Percentiles rank a stretch among this genome's conserved stretches.
Conservation (phyloP, 1,140 invertebrate species). For the Aphaenogaster rudis region DNA sequence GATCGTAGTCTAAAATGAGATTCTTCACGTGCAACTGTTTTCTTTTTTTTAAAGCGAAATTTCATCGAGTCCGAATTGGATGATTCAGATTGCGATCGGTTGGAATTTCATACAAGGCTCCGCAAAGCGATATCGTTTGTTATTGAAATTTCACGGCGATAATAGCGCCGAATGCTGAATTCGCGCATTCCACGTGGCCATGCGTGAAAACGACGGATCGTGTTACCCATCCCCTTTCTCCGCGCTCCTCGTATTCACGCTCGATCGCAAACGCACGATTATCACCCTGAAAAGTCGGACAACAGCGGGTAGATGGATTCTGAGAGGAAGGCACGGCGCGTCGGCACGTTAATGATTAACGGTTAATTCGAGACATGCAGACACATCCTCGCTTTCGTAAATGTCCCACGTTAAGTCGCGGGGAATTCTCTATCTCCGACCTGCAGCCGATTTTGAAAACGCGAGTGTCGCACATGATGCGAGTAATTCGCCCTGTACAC, state of each 20-base stretch:
- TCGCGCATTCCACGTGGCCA: conserved; percentile 21
- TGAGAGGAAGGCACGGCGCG: neutral
- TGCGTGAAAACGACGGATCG: conserved; percentile 13
- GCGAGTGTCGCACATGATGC: neutral
- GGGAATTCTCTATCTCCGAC: neutral
- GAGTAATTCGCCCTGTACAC: neutral
- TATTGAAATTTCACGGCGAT: conserved; percentile 20
- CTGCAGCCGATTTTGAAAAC: neutral
- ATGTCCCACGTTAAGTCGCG: neutral
- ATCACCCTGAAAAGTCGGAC: conserved; percentile 8
- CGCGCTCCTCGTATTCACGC: neutral
- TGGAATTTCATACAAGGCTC: neutral
- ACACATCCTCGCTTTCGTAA: conserved; percentile 1
- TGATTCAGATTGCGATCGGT: neutral
- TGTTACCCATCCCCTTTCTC: conserved; percentile 4
- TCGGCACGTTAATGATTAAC: conserved; percentile 30
- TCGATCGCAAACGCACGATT: neutral
- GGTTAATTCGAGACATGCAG: conserved; percentile 29
- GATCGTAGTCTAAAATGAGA: neutral
- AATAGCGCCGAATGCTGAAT: conserved; percentile 26
- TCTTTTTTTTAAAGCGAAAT: neutral
- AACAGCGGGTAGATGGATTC: neutral
- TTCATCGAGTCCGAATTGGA: neutral
- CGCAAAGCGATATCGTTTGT: conserved; percentile 4
- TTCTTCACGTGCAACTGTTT: neutral